These are phyloP conservation scores for Patella vulgata DNA, from an alignment of 1,140 invertebrate species.

Conservation along the genomic window DNA sequence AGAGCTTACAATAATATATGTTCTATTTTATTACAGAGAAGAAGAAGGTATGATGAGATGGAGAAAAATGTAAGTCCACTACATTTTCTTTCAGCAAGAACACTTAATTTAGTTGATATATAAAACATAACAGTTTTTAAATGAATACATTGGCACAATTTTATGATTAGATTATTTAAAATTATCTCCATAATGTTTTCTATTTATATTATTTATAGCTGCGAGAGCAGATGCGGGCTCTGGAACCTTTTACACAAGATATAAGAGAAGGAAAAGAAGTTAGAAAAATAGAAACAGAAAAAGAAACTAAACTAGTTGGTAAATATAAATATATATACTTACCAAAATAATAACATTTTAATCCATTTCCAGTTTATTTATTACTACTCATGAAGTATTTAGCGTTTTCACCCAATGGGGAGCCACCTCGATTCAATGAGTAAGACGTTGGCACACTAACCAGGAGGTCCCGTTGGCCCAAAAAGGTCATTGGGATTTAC, in stretches of 20 bases:
- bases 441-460: too few species aligned
- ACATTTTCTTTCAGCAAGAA: not conserved
- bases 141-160: not conserved
- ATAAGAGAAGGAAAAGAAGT: conserved; percentile 42
- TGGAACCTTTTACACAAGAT: conserved; percentile 35
- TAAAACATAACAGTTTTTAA: not conserved
- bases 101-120: not conserved
- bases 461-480: too few species aligned
- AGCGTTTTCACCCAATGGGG: not conserved
- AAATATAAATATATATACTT: conserved; percentile 34
- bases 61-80: conserved; percentile 33
- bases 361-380: not conserved
- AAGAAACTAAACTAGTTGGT: conserved; percentile 40
- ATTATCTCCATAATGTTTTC: not conserved
- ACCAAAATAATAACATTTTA: not conserved
- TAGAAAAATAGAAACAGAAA: conserved; percentile 23
- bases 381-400: not conserved
- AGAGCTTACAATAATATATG: too few species aligned
- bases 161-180: not conserved
- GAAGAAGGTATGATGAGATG: conserved; percentile 23
- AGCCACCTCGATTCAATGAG: not conserved
- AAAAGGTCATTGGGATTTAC: too few species aligned
- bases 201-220: conserved; percentile 26
- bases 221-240: conserved; percentile 41
- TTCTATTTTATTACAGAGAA: conserved; percentile 23